Evolutionary conservation across 1,140 invertebrate species (phyloP).

Genomic region (Scaptomyza montana): DNA sequence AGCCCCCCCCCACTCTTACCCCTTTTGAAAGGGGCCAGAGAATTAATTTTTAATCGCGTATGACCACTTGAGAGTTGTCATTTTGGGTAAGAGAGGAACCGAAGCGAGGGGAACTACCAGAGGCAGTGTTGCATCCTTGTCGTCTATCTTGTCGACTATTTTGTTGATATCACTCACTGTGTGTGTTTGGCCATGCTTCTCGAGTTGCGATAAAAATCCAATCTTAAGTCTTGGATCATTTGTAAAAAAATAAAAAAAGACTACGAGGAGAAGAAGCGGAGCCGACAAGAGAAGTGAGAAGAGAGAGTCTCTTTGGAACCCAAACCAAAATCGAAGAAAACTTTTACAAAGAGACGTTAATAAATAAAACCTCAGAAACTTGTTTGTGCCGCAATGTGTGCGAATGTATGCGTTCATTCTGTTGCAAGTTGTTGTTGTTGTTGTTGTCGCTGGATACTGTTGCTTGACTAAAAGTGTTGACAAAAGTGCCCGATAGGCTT

Average conservation of each 20-base stretch:
- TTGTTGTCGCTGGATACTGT: slow-evolving; percentile 51
- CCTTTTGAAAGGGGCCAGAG: slow-evolving; percentile 53
- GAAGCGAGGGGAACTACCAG: neutral
- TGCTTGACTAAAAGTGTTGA: slow-evolving; percentile 78
- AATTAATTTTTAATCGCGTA: slow-evolving; percentile 81
- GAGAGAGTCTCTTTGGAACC: slow-evolving; percentile 3
- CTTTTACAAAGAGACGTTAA: slow-evolving; percentile 63
- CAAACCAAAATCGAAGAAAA: slow-evolving; percentile 49
- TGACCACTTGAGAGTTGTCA: slow-evolving; percentile 78
- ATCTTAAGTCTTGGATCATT: slow-evolving; percentile 75
- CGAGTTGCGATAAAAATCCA: slow-evolving; percentile 66
- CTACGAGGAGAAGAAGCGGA: neutral
- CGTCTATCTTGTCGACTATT: slow-evolving; percentile 19
- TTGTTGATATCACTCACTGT: slow-evolving; percentile 56
- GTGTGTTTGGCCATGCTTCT: slow-evolving; percentile 16
- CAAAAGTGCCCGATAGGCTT: slow-evolving; percentile 77
- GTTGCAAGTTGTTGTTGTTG: slow-evolving; percentile 28
- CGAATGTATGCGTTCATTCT: slow-evolving; percentile 32
- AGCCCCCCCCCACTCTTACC: neutral
- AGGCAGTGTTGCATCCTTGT: slow-evolving; percentile 18
- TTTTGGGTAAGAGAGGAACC: slow-evolving; percentile 35
- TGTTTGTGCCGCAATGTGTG: slow-evolving; percentile 61
- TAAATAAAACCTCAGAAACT: slow-evolving; percentile 71
- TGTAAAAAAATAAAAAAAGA: slow-evolving; percentile 47
- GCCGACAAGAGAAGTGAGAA: slow-evolving; percentile 5